Percentiles rank a stretch among this genome's conserved stretches.
phyloP scores from a whole-genome alignment of 2,797 vertebrate species.

The Sebastes alutus region DNA sequence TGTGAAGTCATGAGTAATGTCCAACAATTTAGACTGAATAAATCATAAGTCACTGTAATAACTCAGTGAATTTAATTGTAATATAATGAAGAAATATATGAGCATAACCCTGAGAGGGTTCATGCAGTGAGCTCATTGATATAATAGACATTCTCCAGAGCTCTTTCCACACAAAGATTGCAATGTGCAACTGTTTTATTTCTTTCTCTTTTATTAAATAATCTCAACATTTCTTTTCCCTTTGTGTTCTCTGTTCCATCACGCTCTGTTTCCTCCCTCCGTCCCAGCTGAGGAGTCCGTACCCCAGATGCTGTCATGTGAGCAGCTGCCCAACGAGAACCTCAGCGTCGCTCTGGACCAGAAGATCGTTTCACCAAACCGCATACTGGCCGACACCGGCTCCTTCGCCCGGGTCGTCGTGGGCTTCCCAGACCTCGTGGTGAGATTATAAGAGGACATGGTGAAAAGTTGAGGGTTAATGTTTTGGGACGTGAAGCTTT shows the following conservation, averaged over 20 bases:
- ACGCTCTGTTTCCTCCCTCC: background rate
- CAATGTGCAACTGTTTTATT: background rate
- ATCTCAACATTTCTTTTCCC: background rate
- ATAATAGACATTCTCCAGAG: background rate
- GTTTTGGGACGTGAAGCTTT: background rate
- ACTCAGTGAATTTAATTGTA: background rate
- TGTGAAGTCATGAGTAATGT: constrained; percentile 16
- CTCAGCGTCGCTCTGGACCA: constrained; percentile 91
- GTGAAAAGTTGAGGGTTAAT: background rate
- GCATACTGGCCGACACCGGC: constrained; percentile 86
- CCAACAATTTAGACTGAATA: background rate
- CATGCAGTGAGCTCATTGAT: background rate
- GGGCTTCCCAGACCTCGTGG: constrained; percentile 97
- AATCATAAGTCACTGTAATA: background rate
- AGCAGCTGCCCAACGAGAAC: constrained; percentile 92
- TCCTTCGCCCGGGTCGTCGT: constrained; percentile 88
- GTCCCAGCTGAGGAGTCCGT: constrained; percentile 70
- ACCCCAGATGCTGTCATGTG: constrained; percentile 88
- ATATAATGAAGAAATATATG: background rate
- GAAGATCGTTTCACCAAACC: constrained; percentile 94
- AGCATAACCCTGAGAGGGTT: background rate
- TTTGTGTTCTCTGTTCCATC: background rate
- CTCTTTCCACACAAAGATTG: background rate
- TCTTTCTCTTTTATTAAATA: background rate
- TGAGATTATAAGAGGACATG: constrained; percentile 67